Evolutionary conservation across 2,797 vertebrate genomes (phyloP), one percentile per base, ranked within the genome.

Genomic region (Poeciliopsis paucimaculata): DNA sequence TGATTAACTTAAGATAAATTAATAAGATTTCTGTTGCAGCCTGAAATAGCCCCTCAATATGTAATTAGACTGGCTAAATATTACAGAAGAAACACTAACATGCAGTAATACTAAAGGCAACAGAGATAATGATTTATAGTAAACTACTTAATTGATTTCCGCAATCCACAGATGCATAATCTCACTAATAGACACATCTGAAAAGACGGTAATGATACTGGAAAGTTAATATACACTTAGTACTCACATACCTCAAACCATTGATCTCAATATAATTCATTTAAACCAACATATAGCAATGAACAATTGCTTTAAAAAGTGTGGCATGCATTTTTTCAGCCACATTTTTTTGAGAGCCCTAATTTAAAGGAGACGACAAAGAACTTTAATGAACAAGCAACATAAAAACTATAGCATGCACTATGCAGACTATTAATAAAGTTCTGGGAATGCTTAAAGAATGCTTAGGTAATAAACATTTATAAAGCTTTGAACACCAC

Each of bases 1-100:
- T 81, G 36, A 91, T 87, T 66, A 83, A 82, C 79, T 77, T 46
- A 26, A 77, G 51, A 83, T 73, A 62, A 79, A 53, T 81, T 78
- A 57, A 74, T 72, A 78, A 36, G 26, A 64, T 70, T 77, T 73
- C 49, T 78, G 72, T 71, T 77, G 47, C 18, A 41, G 72, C 41
- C 75, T 57, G 9, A 79, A 70, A 75, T 45, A 77, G 73, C 75
- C 28, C 5, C 28, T 62, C 3, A 45, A 15, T 77, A 18, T 15
- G n/a, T 60, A 82, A 71, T 74, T 57, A 78, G 49, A 51, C 49
- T 1, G 1, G 49, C 49, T 51, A 51, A 51, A 51, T 51, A 51
- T 51, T 51, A 23, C 7, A 23, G 20, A 51, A 51, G 49, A 51
- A 51, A 23, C 8, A 2, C 49, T 23, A 51, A 51, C 49, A 51